Evolutionary conservation across 2,888 invertebrate genomes (phyloP).

Genomic region (Protonemura montana): DNA sequence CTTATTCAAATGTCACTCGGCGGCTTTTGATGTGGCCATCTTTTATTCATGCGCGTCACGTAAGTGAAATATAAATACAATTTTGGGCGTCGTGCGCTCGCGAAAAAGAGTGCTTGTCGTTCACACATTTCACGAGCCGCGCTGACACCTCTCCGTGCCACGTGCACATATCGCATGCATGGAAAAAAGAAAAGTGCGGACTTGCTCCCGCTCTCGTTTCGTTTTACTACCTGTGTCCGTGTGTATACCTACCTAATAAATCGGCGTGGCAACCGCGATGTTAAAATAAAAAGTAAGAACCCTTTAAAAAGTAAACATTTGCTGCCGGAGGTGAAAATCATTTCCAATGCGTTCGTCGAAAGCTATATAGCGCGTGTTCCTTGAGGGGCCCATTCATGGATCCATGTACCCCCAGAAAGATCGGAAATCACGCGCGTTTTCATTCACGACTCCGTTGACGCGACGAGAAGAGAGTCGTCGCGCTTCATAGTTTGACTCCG

Average conservation of each 20-base stretch:
- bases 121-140: neutral
- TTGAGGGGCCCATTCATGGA: neutral
- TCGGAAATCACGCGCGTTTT: neutral
- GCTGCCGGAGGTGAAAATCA: neutral
- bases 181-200: neutral
- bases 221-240: neutral
- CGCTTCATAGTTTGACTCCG: neutral
- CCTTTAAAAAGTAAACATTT: neutral
- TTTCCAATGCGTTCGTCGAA: neutral
- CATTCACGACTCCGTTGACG: neutral
- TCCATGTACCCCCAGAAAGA: neutral
- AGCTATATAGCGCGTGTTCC: neutral
- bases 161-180: neutral
- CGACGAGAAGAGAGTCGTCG: neutral
- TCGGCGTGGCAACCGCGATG: neutral
- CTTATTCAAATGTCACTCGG: slow-evolving; percentile 12
- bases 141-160: neutral
- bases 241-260: neutral
- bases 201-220: neutral
- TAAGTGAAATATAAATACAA: slow-evolving; percentile 12
- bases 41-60: neutral
- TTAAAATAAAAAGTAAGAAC: neutral
- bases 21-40: slow-evolving; percentile 4
- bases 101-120: slow-evolving; percentile 3
- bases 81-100: neutral